A percentile compares a stretch with the other conserved stretches of the same genome.
Conservation (phyloP, 2,113 vertebrate genomes). For the Gobius niger region DNA sequence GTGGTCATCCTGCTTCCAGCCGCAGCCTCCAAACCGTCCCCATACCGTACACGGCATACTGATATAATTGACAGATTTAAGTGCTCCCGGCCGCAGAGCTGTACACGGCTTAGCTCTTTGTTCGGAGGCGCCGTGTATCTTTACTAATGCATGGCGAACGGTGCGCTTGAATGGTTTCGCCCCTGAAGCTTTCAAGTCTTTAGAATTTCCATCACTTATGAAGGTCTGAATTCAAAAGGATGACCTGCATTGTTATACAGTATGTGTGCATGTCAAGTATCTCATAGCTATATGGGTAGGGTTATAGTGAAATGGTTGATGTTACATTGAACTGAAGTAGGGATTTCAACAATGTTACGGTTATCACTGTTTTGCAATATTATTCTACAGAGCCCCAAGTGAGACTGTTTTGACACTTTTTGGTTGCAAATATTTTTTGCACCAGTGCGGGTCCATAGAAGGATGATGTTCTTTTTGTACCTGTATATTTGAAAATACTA, state of each 20-base stretch:
- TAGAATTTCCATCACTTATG: slow-evolving; percentile 31
- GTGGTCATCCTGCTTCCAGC: slow-evolving; percentile 17
- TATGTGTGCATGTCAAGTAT: not conserved
- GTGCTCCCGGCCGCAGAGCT: slow-evolving; percentile 55
- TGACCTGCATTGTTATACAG: slow-evolving; percentile 11
- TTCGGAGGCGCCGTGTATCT: slow-evolving; percentile 29
- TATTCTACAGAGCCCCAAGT: too few relatives aligned
- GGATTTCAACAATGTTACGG: too few relatives aligned
- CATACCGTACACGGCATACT: slow-evolving; percentile 2
- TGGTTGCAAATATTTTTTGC: too few relatives aligned
- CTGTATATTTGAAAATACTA: too few relatives aligned
- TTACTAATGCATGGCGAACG: slow-evolving; percentile 56
- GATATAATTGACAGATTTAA: slow-evolving; percentile 40
- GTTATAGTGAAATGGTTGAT: too few relatives aligned
- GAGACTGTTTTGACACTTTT: too few relatives aligned
- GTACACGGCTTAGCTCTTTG: slow-evolving; percentile 37
- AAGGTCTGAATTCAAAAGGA: slow-evolving; percentile 13
- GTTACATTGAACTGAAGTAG: too few relatives aligned
- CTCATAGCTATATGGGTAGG: too few relatives aligned
- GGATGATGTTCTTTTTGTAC: too few relatives aligned
- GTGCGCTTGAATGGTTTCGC: slow-evolving; percentile 42
- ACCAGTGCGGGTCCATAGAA: too few relatives aligned
- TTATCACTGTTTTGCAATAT: too few relatives aligned
- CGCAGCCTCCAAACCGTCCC: slow-evolving; percentile 13
- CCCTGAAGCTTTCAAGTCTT: slow-evolving; percentile 19